Base-by-base conservation (phyloP, 2,797 vertebrate genomes). In the Gallinago nigripennis region DNA sequence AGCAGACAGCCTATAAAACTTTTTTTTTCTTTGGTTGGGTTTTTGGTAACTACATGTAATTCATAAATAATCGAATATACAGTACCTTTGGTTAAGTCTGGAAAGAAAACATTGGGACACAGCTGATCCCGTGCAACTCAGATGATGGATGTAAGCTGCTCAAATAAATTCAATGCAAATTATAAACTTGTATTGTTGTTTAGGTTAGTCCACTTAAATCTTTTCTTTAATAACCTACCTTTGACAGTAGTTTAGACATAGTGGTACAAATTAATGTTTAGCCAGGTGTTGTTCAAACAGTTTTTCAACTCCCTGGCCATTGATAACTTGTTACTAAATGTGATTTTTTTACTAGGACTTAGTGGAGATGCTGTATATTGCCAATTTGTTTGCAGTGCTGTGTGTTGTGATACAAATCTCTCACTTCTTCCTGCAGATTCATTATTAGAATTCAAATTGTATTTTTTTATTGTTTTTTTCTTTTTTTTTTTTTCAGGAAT, bases 321-420 rank as follows among this genome's bases (percentile, higher is more conserved):
- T 45, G 31, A 15, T 78, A 41, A 64, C 43, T 86, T 27, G 48
- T 68, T 78, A 39, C 6, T 71, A 76, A 82, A 86, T 64, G 60
- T 60, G 68, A 45, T 90, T 88, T 68, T 91, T 89, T 91, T 91
- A 72, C 90, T 92, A 80, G 66, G 35, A 58, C 28, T 92, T 81
- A 14, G 35, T 35, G 65, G 43, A 73, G 60, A 82, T 51, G 56
- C 46, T 1, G 3, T 14, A 16, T 87, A 8, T 75, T 87, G 79
- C 84, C 45, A 78, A 60, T 89, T 56, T 25, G 69, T 69, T 92
- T 63, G 82, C 63, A 75, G 8, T 89, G 78, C 63, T 28, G 21
- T 65, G 46, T 80, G 76, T 75, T 90, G 77, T 60, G 73, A 73
- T 87, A 61, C 12, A 39, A 39, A 39, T 39, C 12, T 39, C 37